Evolutionary conservation across 1,140 invertebrate genomes (phyloP), one percentile per base, ranked within the genome.

Genomic region (Anastrepha obliqua): DNA sequence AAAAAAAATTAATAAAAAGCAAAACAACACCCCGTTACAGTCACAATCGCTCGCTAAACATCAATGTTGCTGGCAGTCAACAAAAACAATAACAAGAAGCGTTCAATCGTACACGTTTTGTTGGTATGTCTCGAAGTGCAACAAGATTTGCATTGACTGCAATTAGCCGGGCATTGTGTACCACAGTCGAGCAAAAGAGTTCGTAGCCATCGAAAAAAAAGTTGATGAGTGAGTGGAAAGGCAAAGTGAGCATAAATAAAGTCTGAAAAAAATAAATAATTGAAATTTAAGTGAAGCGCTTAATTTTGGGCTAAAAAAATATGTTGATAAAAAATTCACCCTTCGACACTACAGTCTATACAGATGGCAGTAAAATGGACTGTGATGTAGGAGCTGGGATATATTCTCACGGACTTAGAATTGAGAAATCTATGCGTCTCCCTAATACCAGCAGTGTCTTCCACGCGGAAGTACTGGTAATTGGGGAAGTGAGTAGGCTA

Each of bases 101-200:
- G n/a, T 55, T 13, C 74, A 58, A 81, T 81, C 29, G 47, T 81
- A 47, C 39, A 74, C 6, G 42, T 62, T 62, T 62, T 67, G 47
- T 58, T 20, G 51, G 74, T 55, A 13, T 55, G 44, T 51, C 74
- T 15, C 74, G 17, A 20, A 58, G 74, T 81, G 74, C 74, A 81
- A 81, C 47, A 51, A 81, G 74, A 81, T 81, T 81, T 81, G 74
- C 74, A 81, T 81, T 81, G 74, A 81, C 47, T 81, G 74, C 74
- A 81, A 81, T 81, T 81, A 81, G 47, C 47, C 20, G 74, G 47
- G 47, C 51, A 81, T 81, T 81, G 74, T 81, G 74, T 17, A 29
- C 7, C 17, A 81, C 44, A 81, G 51, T n/a, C 47, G n/a, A 13
- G n/a, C n/a, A 20, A 81, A 6, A 81, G 55, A 81, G n/a, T 81